Percentiles rank a stretch among this genome's conserved stretches.
These are phyloP conservation scores for Pogonomyrmex barbatus DNA, from an alignment of 1,140 invertebrate genomes.

Conservation along the genomic window DNA sequence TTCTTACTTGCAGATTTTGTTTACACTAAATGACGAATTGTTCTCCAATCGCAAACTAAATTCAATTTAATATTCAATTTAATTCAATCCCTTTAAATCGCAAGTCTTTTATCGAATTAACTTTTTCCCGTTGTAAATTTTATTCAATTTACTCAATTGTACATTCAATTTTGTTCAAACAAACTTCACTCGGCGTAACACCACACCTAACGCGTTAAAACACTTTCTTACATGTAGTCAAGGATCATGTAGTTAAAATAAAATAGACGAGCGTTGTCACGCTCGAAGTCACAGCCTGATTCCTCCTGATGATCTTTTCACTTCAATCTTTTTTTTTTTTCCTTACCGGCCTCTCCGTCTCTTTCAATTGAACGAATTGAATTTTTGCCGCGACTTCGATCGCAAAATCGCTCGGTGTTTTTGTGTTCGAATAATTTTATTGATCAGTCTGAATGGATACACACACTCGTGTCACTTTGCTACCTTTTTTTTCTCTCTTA, in stretches of 20 bases:
- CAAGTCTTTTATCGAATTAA: background rate
- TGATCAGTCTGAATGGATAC: conserved; percentile 60
- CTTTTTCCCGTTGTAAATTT: too few relatives aligned
- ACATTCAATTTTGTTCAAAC: background rate
- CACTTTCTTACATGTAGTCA: background rate
- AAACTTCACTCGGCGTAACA: background rate
- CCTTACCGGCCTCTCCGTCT: background rate
- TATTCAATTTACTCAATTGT: background rate
- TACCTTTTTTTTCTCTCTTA: conserved; percentile 32
- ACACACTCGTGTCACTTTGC: conserved; percentile 67
- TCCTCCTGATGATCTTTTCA: conserved; percentile 18
- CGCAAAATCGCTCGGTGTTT: conserved; percentile 22
- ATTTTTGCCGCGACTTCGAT: conserved; percentile 43
- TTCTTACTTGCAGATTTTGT: background rate
- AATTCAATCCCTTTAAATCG: background rate
- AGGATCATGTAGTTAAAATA: conserved; percentile 32
- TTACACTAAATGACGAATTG: background rate
- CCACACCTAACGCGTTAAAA: background rate
- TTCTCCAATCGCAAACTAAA: too few relatives aligned
- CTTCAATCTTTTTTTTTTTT: background rate
- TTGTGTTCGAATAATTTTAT: conserved; percentile 36
- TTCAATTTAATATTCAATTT: background rate
- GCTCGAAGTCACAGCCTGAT: conserved; percentile 46
- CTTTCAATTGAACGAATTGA: background rate
- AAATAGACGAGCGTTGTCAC: conserved; percentile 28